Conservation (phyloP, 1,140 invertebrate species). For the Eupeodes corollae region DNA sequence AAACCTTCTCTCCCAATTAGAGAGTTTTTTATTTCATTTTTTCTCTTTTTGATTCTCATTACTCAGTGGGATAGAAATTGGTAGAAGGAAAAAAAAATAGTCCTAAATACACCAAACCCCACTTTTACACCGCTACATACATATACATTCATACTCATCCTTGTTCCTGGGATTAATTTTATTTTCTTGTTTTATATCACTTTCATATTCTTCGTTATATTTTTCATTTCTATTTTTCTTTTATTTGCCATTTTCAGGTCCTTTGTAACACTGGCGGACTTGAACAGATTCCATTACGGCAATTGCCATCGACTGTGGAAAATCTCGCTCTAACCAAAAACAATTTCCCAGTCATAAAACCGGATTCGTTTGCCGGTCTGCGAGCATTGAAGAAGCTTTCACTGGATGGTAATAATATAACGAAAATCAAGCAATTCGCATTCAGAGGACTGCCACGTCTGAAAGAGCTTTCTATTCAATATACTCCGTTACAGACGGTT, state of each 20-base stretch:
- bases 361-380: constrained; percentile 64
- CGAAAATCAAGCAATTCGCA: constrained; percentile 65
- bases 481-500: constrained; percentile 62
- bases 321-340: constrained; percentile 71
- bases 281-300: constrained; percentile 58
- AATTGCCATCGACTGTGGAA: constrained; percentile 60
- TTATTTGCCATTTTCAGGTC: constrained; percentile 45
- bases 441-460: constrained; percentile 65
- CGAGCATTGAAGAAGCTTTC: constrained; percentile 57
- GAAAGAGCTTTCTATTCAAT: constrained; percentile 66
- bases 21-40: not conserved
- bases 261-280: constrained; percentile 73
- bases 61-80: not conserved
- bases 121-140: not conserved
- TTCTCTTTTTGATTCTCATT: constrained; percentile 1
- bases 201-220: not conserved
- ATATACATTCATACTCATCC: constrained; percentile 14
- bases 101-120: not conserved
- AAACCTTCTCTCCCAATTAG: not conserved
- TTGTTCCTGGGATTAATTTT: no score
- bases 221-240: constrained; percentile 8
- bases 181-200: not conserved
- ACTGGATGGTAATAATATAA: constrained; percentile 70
- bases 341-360: constrained; percentile 61
- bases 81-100: no score